Conservation (phyloP, 2,888 invertebrate species). For the Chorisops tibialis region DNA sequence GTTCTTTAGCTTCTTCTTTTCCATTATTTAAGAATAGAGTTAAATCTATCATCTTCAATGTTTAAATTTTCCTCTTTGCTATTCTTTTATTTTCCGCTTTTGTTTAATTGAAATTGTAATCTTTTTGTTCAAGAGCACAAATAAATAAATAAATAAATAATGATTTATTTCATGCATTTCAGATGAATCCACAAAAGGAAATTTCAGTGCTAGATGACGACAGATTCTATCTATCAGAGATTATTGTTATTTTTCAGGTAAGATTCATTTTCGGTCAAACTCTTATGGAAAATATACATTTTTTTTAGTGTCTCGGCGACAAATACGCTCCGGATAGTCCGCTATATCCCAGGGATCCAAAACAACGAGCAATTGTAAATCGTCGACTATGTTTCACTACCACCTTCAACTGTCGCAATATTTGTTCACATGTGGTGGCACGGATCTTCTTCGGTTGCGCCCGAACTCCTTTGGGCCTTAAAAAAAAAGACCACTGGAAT, state of each 20-base stretch:
- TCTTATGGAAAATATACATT: too few species aligned
- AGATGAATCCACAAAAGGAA: conserved; percentile 77
- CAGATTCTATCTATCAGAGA: conserved; percentile 75
- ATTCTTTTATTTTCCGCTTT: too few species aligned
- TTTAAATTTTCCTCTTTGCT: too few species aligned
- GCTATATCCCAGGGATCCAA: conserved; percentile 70
- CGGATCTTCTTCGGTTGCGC: conserved; percentile 76
- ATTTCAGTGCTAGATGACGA: conserved; percentile 76
- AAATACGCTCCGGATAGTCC: conserved; percentile 64
- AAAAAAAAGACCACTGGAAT: conserved; percentile 65
- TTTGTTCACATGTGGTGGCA: conserved; percentile 57
- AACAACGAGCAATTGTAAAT: conserved; percentile 70
- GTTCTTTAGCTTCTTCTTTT: too few species aligned
- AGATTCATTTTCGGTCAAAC: too few species aligned
- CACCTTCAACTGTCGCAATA: conserved; percentile 68
- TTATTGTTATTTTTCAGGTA: conserved; percentile 58
- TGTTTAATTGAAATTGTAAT: too few species aligned
- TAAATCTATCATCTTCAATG: too few species aligned
- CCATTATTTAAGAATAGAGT: too few species aligned
- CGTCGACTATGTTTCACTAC: conserved; percentile 76
- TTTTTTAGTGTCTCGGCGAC: too few species aligned
- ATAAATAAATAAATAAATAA: too few species aligned
- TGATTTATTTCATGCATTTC: too few species aligned
- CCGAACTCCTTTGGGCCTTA: conserved; percentile 63
- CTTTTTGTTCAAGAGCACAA: too few species aligned